These are phyloP conservation scores for Acleris laterana DNA, from an alignment of 2,888 invertebrate genomes.

Conservation along the genomic window DNA sequence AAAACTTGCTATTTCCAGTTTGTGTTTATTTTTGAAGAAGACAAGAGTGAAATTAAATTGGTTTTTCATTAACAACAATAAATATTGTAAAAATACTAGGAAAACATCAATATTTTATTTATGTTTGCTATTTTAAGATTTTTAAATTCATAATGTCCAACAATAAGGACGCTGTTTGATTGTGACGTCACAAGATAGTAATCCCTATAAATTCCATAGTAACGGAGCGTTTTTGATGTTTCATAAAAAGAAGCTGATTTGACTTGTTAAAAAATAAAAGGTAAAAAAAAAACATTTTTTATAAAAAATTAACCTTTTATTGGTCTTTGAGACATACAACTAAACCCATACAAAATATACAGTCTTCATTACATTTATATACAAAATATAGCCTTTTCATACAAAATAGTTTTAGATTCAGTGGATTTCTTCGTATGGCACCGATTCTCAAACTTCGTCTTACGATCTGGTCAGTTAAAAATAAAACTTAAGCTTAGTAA, in stretches of 20 bases:
- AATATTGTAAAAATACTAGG: too few relatives aligned
- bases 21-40: neutral
- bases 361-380: conserved; percentile 73
- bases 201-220: too few relatives aligned
- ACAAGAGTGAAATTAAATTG: too few relatives aligned
- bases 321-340: conserved; percentile 41
- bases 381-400: conserved; percentile 56
- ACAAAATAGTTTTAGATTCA: conserved; percentile 16
- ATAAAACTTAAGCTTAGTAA: conserved; percentile 4
- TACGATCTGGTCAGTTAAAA: conserved; percentile 6
- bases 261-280: too few relatives aligned
- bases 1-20: neutral
- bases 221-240: too few relatives aligned
- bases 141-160: too few relatives aligned
- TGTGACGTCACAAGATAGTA: too few relatives aligned
- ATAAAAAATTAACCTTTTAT: conserved; percentile 39
- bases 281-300: conserved; percentile 32
- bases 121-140: too few relatives aligned
- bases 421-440: conserved; percentile 30
- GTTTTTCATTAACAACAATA: too few relatives aligned
- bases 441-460: conserved; percentile 13
- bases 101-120: too few relatives aligned
- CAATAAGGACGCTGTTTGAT: too few relatives aligned
- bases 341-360: conserved; percentile 76
- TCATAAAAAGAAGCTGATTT: too few relatives aligned